Conservation (phyloP, 2,888 invertebrate genomes). For the Cepaea hortensis region DNA sequence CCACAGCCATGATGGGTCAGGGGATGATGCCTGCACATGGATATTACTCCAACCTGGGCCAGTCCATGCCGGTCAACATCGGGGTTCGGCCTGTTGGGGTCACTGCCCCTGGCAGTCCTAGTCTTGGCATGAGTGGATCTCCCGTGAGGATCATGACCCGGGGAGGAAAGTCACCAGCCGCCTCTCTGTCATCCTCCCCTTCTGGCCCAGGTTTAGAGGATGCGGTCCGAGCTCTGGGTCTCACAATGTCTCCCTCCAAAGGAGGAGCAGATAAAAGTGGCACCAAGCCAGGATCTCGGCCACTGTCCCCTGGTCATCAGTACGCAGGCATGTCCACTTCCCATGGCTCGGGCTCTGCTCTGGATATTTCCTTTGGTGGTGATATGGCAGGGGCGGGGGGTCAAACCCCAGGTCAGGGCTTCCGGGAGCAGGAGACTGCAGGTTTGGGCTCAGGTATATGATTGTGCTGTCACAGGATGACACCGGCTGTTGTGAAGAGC, state of each 20-base stretch:
- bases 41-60: not conserved
- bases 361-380: not conserved
- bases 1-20: constrained; percentile 3
- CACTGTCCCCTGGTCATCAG: constrained; percentile 43
- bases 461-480: not conserved
- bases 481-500: too few relatives aligned
- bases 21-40: constrained; percentile 5
- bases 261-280: constrained; percentile 17
- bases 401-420: constrained; percentile 8
- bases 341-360: not conserved
- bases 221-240: constrained; percentile 45
- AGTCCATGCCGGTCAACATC: constrained; percentile 12
- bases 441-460: constrained; percentile 31
- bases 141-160: constrained; percentile 46
- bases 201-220: constrained; percentile 48
- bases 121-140: constrained; percentile 40
- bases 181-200: constrained; percentile 40
- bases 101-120: constrained; percentile 36
- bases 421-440: constrained; percentile 9
- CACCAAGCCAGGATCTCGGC: constrained; percentile 30
- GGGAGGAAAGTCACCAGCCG: constrained; percentile 44
- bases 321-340: constrained; percentile 14
- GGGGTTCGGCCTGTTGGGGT: constrained; percentile 23
- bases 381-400: not conserved
- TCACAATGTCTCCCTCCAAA: constrained; percentile 44